Base-by-base conservation (phyloP, 2,797 vertebrate species). In the Oreortyx pictus region DNA sequence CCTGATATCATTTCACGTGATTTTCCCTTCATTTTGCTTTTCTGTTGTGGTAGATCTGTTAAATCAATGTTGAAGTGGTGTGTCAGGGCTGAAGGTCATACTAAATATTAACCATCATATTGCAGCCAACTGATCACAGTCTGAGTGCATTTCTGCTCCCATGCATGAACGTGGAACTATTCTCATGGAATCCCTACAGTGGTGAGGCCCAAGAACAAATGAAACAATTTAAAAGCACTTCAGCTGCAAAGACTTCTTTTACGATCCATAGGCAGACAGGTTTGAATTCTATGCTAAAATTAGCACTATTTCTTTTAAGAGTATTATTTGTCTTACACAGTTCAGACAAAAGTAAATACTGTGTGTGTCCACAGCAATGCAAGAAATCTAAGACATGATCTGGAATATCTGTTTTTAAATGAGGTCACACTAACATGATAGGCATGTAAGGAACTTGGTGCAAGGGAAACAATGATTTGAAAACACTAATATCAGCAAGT, bases 21-120 rank as follows among this genome's bases (percentile, higher is more conserved):
- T 86, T 82, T 86, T 75, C 46, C 25, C 31, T 87, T 66, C 68
- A 24, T 59, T 90, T 87, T 72, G 35, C 44, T 94, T 65, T 73
- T 70, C 27, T 94, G 3, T 67, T 62, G 49, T 2, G 11, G 60
- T 14, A 54, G 80, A 81, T 54, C 25, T 70, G 14, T 73, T 84
- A 60, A 92, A 75, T 73, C 29, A 72, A 25, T 8, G 52, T 6
- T 60, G 56, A 86, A 85, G 57, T 35, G 81, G 11, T 73, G 66
- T 25, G 54, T 86, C 41, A 70, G 52, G 33, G 70, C 14, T 82
- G 74, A 92, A 95, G 74, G 41, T 90, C 57, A 43, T 19, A 5
- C 6, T 39, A 65, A 66, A 31, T 60, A 72, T 25, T 57, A 56
- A 57, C 33, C 80, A 54, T 54, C 35, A 9, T 25, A 31, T 14